phyloP scores from a whole-genome alignment of 37 sponge, comb jelly and placozoan genomes.

The Haliclona indistincta region DNA sequence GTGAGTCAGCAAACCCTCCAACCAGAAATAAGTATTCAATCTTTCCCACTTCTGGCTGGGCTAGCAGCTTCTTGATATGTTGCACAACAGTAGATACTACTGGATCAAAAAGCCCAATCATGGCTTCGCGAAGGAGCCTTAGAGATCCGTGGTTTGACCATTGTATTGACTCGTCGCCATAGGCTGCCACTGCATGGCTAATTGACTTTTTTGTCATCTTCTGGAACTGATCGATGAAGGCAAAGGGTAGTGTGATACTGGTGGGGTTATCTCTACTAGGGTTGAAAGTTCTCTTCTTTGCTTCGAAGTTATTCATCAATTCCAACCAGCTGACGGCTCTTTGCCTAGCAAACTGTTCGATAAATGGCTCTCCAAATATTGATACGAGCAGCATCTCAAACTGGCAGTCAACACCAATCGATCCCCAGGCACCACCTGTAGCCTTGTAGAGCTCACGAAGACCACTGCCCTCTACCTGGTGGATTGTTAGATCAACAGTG shows the following conservation, averaged over 20 bases:
- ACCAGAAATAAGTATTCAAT: slow-evolving; percentile 75
- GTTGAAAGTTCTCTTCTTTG: slow-evolving; percentile 70
- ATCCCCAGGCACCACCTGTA: slow-evolving; percentile 79
- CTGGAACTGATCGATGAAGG: slow-evolving; percentile 66
- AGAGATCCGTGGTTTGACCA: slow-evolving; percentile 84
- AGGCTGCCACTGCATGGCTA: slow-evolving; percentile 45
- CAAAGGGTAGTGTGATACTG: slow-evolving; percentile 80
- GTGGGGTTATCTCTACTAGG: slow-evolving; percentile 41
- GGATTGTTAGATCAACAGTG: slow-evolving; percentile 73
- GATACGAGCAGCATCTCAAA: slow-evolving; percentile 59
- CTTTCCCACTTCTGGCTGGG: slow-evolving; percentile 41
- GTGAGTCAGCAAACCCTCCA: slow-evolving; percentile 85
- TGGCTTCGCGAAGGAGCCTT: slow-evolving; percentile 46
- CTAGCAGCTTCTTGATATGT: slow-evolving; percentile 61
- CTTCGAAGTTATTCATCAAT: slow-evolving; percentile 60
- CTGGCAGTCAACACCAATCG: slow-evolving; percentile 74
- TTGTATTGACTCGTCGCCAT: slow-evolving; percentile 42
- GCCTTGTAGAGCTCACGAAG: slow-evolving; percentile 71
- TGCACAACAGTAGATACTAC: slow-evolving; percentile 54
- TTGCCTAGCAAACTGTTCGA: slow-evolving; percentile 32
- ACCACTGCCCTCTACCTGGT: slow-evolving; percentile 47
- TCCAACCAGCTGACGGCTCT: slow-evolving; percentile 68
- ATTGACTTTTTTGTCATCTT: slow-evolving; percentile 40
- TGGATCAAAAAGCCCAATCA: slow-evolving; percentile 74
- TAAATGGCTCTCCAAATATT: slow-evolving; percentile 64